Percentiles rank a stretch among this genome's conserved stretches.
phyloP scores from a whole-genome alignment of 2,797 vertebrate genomes.

The Smutsia gigantea region DNA sequence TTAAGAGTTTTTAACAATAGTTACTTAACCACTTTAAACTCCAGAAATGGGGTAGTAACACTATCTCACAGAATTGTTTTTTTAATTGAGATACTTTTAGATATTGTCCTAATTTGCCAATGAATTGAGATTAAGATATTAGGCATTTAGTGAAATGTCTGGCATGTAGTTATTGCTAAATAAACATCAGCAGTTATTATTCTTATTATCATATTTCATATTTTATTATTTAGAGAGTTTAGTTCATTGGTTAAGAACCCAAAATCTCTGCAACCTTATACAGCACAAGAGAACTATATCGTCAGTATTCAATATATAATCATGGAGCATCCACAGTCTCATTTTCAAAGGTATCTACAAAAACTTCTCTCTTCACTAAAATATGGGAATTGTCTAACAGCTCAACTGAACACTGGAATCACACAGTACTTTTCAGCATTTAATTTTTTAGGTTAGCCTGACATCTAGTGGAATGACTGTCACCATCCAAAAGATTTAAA shows the following conservation, averaged over 20 bases:
- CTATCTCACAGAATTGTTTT: not conserved
- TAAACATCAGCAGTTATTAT: not conserved
- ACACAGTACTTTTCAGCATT: not conserved
- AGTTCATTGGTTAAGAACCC: not conserved
- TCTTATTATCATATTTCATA: not conserved
- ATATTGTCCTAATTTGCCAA: not conserved
- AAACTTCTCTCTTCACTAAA: constrained; percentile 10
- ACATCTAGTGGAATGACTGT: constrained; percentile 81
- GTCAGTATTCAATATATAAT: not conserved
- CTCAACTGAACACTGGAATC: not conserved
- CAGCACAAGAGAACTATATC: not conserved
- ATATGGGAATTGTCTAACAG: not conserved
- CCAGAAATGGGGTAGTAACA: not conserved
- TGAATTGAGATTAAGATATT: not conserved
- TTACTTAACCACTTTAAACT: constrained; percentile 18
- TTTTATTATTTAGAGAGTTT: constrained; percentile 17
- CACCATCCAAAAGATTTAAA: constrained; percentile 59
- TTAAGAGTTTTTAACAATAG: not conserved
- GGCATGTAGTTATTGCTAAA: not conserved
- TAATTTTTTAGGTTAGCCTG: constrained; percentile 72
- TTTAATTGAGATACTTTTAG: not conserved
- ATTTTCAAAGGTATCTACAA: constrained; percentile 34
- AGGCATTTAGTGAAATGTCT: not conserved
- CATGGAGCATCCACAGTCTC: not conserved
- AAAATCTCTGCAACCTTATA: not conserved